Evolutionary conservation across 2,113 vertebrate genomes (phyloP).

Genomic region (Muntiacus muntjak): DNA sequence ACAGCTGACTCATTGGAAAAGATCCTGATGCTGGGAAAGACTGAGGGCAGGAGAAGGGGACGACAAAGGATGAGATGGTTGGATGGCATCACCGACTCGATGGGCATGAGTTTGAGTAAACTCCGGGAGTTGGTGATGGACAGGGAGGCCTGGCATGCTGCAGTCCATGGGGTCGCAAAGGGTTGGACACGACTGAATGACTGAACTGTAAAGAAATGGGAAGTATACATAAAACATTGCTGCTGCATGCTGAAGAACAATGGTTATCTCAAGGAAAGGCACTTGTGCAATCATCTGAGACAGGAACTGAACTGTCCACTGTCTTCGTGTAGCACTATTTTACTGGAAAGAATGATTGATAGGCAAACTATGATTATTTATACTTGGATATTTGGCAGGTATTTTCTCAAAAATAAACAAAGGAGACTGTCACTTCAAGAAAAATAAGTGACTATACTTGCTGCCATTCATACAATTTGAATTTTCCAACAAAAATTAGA

Average conservation of each 20-base stretch:
- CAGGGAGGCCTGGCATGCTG: background rate
- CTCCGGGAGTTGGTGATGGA: background rate
- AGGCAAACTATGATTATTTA: background rate
- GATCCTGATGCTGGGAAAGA: background rate
- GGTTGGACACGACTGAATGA: accelerated
- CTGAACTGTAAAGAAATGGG: background rate
- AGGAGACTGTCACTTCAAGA: background rate
- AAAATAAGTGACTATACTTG: background rate
- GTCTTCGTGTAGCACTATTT: background rate
- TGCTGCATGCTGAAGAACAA: background rate
- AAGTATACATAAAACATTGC: background rate
- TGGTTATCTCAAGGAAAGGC: background rate
- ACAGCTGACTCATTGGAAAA: background rate
- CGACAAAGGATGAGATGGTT: background rate
- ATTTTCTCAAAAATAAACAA: background rate
- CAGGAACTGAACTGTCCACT: background rate
- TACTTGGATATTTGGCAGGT: background rate
- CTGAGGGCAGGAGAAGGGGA: background rate
- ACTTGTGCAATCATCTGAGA: background rate
- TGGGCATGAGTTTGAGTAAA: background rate
- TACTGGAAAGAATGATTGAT: background rate
- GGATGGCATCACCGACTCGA: background rate
- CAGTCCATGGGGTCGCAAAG: background rate
- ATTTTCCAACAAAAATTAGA: background rate
- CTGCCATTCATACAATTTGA: conserved; percentile 3